phyloP scores from a whole-genome alignment of 2,113 vertebrate genomes.

The Tyrannus savana region DNA sequence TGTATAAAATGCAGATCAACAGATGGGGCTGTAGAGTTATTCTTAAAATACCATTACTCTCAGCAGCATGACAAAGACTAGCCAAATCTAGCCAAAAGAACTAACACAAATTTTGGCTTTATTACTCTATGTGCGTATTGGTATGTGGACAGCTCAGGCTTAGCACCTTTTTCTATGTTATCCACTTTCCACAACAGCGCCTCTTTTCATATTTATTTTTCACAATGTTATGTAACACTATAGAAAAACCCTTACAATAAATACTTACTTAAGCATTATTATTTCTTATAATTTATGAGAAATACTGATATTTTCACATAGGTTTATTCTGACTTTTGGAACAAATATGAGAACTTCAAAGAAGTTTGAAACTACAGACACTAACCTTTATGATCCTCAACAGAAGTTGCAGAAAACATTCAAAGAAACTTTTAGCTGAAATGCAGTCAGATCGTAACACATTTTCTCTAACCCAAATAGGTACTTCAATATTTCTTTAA shows the following conservation, averaged over 20 bases:
- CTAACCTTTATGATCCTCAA: not conserved
- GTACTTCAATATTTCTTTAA: not conserved
- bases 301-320: not conserved
- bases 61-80: not conserved
- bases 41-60: not conserved
- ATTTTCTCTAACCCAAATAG: not conserved
- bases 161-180: not conserved
- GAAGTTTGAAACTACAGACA: not conserved
- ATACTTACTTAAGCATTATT: not conserved
- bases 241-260: not conserved
- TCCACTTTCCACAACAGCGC: not conserved
- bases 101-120: not conserved
- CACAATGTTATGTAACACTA: not conserved
- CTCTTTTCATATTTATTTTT: not conserved
- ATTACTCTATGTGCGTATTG: not conserved
- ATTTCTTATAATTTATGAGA: not conserved
- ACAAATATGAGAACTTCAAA: not conserved
- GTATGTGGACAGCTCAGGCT: not conserved
- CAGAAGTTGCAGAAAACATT: not conserved
- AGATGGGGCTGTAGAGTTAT: not conserved
- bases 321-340: not conserved
- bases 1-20: not conserved
- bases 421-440: not conserved
- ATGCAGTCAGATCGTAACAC: not conserved
- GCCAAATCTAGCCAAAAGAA: not conserved